Percentiles rank a stretch among this genome's conserved stretches.
phyloP scores from a whole-genome alignment of 2,113 vertebrate species.

The Antennarius striatus region DNA sequence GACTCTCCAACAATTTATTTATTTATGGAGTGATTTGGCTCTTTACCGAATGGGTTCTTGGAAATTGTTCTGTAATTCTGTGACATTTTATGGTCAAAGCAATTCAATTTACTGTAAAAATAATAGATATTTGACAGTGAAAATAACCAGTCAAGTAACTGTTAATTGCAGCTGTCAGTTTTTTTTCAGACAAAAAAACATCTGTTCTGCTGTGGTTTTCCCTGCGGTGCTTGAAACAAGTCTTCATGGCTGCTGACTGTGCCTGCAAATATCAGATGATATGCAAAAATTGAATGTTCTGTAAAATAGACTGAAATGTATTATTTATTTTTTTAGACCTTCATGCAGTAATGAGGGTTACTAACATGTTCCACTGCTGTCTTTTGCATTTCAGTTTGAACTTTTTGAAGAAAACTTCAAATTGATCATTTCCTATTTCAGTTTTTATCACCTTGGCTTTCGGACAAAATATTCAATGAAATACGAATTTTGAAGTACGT shows the following conservation, averaged over 20 bases:
- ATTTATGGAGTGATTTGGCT: no score
- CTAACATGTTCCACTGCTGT: no score
- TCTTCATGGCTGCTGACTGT: conserved; percentile 31
- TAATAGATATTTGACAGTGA: no score
- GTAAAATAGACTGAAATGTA: background rate
- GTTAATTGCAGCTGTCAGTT: no score
- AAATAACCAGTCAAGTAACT: no score
- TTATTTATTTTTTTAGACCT: background rate
- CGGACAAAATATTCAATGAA: background rate
- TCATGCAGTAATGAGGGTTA: background rate
- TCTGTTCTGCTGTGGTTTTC: background rate
- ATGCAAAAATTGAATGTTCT: background rate
- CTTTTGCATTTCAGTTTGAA: no score
- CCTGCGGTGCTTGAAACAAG: background rate
- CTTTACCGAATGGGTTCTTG: no score
- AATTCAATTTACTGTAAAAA: no score
- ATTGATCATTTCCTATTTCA: background rate
- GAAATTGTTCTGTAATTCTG: no score
- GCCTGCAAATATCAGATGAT: conserved; percentile 42
- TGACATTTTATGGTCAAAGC: no score
- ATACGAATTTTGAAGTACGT: conserved; percentile 25
- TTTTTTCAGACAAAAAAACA: background rate
- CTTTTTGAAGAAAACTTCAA: background rate
- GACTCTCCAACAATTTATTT: no score
- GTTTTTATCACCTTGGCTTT: no score